Percentiles rank a stretch among this genome's conserved stretches.
phyloP scores from a whole-genome alignment of 2,888 invertebrate species.

The Calameuta idolon region DNA sequence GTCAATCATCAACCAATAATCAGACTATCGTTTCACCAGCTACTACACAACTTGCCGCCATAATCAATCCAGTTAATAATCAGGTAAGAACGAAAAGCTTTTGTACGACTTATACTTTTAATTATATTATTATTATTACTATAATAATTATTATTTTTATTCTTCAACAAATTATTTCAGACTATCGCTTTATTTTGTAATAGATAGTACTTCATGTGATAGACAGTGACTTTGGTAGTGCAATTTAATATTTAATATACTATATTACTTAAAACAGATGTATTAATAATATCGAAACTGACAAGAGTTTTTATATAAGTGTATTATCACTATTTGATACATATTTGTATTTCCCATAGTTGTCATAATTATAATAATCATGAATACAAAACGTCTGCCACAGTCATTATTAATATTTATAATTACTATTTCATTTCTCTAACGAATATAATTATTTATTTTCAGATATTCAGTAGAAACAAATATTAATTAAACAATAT shows the following conservation, averaged over 20 bases:
- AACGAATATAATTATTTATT: not conserved
- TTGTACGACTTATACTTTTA: not conserved
- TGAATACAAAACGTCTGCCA: no score
- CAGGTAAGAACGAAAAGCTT: conserved; percentile 40
- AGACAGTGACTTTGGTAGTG: not conserved
- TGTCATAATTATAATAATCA: not conserved
- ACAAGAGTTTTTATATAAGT: not conserved
- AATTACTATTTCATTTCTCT: no score
- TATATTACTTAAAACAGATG: not conserved
- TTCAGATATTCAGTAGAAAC: not conserved
- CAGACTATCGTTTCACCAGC: conserved; percentile 51
- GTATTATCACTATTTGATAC: not conserved
- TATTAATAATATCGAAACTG: not conserved
- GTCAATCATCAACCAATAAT: conserved; percentile 46
- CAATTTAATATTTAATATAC: not conserved
- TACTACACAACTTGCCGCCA: conserved; percentile 54
- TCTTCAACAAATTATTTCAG: not conserved
- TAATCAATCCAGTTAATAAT: conserved; percentile 58
- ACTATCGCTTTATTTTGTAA: not conserved
- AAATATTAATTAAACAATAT: not conserved
- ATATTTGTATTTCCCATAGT: not conserved
- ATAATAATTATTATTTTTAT: not conserved
- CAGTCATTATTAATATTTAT: no score
- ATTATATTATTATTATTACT: not conserved
- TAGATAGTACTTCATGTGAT: not conserved